Evolutionary conservation across 1,140 invertebrate species (phyloP).

Genomic region (Heliconius himera): DNA sequence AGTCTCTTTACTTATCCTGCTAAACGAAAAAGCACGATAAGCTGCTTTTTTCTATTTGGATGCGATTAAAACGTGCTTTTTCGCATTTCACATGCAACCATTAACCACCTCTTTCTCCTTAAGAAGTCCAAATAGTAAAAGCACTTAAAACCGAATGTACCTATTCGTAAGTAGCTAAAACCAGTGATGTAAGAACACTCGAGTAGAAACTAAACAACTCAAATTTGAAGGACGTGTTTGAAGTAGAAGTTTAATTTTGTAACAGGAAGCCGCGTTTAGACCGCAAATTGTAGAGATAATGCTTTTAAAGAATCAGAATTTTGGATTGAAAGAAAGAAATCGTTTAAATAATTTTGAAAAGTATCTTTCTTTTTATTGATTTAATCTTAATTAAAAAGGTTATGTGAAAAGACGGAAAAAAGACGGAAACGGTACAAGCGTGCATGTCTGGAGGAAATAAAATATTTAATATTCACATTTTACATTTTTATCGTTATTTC

Average conservation of each 20-base stretch:
- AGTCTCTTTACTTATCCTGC: too few species aligned
- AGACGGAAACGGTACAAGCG: too few species aligned
- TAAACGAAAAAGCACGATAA: neutral
- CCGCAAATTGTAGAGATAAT: conserved; percentile 40
- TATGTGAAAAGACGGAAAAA: too few species aligned
- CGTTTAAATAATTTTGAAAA: too few species aligned
- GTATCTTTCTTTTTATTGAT: too few species aligned
- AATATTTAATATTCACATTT: too few species aligned
- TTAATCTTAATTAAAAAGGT: too few species aligned
- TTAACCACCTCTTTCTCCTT: neutral
- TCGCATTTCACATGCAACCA: neutral
- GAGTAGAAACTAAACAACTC: conserved; percentile 49
- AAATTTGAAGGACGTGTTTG: conserved; percentile 48
- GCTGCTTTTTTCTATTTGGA: neutral
- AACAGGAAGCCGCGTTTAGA: conserved; percentile 44
- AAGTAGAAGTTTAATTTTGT: conserved; percentile 39
- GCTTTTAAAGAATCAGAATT: conserved; percentile 23
- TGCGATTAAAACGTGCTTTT: neutral
- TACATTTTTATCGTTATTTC: too few species aligned
- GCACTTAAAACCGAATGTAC: conserved; percentile 7
- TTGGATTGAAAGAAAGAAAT: neutral
- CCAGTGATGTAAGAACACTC: conserved; percentile 30
- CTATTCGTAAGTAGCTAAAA: conserved; percentile 21
- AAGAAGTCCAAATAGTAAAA: neutral
- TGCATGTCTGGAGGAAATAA: too few species aligned